These are phyloP conservation scores for Sesia bembeciformis DNA, from an alignment of 2,888 invertebrate species.

Conservation along the genomic window DNA sequence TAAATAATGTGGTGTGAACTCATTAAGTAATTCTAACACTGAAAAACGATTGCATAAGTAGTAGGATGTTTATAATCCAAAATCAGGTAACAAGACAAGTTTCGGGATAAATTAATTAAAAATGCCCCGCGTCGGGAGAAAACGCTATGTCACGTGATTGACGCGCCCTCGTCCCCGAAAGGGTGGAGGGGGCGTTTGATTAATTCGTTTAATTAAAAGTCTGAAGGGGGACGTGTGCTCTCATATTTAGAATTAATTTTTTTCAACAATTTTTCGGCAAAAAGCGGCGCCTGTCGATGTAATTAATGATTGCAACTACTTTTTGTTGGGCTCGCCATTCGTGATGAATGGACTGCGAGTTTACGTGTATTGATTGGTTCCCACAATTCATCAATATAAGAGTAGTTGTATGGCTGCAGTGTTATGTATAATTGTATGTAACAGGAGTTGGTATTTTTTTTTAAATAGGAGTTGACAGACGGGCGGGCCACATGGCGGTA, in stretches of 20 bases:
- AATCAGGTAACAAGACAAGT: not conserved
- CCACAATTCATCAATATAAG: not conserved
- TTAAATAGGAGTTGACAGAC: too few species aligned
- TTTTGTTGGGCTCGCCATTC: not conserved
- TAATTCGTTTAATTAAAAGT: constrained; percentile 43
- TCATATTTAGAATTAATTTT: constrained; percentile 7
- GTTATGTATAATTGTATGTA: too few species aligned
- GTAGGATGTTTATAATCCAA: not conserved
- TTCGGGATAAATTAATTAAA: constrained; percentile 4
- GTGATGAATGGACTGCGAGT: not conserved
- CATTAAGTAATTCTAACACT: too few species aligned
- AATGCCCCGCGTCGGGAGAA: constrained; percentile 1
- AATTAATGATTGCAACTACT: constrained; percentile 4
- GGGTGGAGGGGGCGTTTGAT: constrained; percentile 21
- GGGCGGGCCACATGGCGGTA: too few species aligned
- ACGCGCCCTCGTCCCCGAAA: constrained; percentile 12
- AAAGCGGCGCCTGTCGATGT: constrained; percentile 1
- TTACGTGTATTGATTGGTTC: not conserved
- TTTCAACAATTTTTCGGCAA: not conserved
- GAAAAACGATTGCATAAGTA: not conserved
- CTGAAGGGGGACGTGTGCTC: constrained; percentile 6
- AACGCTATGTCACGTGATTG: constrained; percentile 20
- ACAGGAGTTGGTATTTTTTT: too few species aligned
- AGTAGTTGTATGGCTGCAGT: too few species aligned
- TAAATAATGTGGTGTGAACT: too few species aligned